Percentiles rank a stretch among this genome's conserved stretches.
phyloP scores from a whole-genome alignment of 2,113 vertebrate species.

The Sigmodon hispidus region DNA sequence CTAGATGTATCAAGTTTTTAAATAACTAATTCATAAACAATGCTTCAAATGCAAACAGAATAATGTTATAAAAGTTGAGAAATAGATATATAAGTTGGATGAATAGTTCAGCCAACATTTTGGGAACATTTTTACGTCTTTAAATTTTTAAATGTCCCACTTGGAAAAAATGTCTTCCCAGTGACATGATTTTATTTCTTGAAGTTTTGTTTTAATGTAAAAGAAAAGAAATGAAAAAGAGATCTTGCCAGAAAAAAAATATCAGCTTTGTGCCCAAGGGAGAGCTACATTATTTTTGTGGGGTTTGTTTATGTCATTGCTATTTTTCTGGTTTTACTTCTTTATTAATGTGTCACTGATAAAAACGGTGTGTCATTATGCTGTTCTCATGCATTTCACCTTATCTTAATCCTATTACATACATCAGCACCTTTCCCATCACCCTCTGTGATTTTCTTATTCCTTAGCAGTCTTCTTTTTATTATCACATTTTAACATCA shows the following conservation, averaged over 20 bases:
- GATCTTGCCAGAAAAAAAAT: too few species aligned
- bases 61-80: not conserved
- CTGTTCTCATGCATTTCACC: not conserved
- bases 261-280: too few species aligned
- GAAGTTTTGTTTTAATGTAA: too few species aligned
- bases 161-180: not conserved
- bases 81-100: not conserved
- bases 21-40: not conserved
- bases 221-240: too few species aligned
- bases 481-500: not conserved
- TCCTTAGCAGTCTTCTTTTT: not conserved
- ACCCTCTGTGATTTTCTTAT: too few species aligned
- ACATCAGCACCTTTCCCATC: not conserved
- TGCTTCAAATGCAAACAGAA: not conserved
- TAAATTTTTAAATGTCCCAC: not conserved
- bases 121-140: not conserved
- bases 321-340: not conserved
- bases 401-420: not conserved
- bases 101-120: not conserved
- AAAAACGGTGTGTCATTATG: not conserved
- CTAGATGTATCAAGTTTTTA: not conserved
- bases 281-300: not conserved
- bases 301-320: not conserved
- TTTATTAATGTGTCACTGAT: not conserved
- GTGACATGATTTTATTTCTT: too few species aligned